Base-by-base conservation (phyloP, 2,888 invertebrate species). In the Cybosia mesomella region DNA sequence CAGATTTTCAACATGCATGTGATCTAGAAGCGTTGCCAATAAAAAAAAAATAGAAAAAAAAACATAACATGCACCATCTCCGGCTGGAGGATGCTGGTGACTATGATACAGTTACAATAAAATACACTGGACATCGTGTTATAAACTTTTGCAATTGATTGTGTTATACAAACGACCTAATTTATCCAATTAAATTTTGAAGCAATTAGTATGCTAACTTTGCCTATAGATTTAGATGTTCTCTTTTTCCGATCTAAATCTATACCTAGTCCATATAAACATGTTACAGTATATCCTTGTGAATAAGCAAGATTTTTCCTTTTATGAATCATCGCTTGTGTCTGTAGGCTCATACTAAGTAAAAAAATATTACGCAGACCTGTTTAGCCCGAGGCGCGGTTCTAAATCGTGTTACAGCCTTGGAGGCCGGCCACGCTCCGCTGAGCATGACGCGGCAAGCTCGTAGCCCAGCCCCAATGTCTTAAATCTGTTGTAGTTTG, bases 341-440 rank as follows among this genome's bases (percentile, higher is more conserved):
- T 39, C 39, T 15, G 28, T 18, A 43, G 39, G 24, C 36, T 61
- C 66, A n/a, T 39, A 34, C 39, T 66, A 67, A 72, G 58, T 59
- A 64, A 77, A 85, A 89, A 89, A 87, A 89, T 73, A 80, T 87
- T 86, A 86, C 83, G 81, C 81, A 83, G 88, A 84, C 80, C 85
- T 84, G 83, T 87, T 86, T 86, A 84, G 85, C 83, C 85, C 81
- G 87, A 85, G 83, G 85, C 84, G 76, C 80, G 84, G 77, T 79
- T 87, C 81, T 88, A 90, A 92, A 91, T 89, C 86, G 91, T 86
- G 89, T 88, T 90, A 87, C 87, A 92, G 89, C 94, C 94, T 94
- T 94, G 93, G 90, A 90, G 89, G 90, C 86, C 86, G 85, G 88
- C 81, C 87, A 92, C 87, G 94, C 92, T 93, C 79, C 81, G 89